Evolutionary conservation across 2,797 vertebrate genomes (phyloP), one percentile per base, ranked within the genome.

Genomic region (Choloepus didactylus): DNA sequence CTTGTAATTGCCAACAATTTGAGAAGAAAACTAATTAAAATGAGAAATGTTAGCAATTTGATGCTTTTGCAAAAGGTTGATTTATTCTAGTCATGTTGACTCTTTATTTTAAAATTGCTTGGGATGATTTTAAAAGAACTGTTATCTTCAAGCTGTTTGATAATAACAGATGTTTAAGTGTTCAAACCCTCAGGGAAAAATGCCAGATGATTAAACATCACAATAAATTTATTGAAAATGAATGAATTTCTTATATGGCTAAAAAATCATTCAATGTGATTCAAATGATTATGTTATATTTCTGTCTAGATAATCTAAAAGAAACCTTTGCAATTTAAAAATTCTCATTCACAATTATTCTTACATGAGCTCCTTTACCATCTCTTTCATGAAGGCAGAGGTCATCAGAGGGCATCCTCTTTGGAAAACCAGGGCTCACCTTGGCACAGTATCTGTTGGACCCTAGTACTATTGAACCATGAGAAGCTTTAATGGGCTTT

Each of bases 151-250:
- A 95, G 60, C 92, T 89, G 75, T 87, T 95, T 84, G 64, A 88
- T 92, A 89, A 84, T 93, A 94, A 86, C 91, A 97, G 96, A 95
- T 97, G 86, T 92, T 96, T 81, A 96, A 97, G 49, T 89, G 77
- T 72, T 93, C 87, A 95, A 94, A 91, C 9, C 69, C 44, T 92
- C 29, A 31, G 79, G 90, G 79, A 67, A 81, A 88, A 87, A 66
- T 75, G 75, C 9, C 38, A 93, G 76, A 93, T 94, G 84, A 96
- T 76, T 83, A 95, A 90, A 95, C 95, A 83, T 94, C 93, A 69
- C 67, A 91, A 80, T 91, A 93, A 92, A 94, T 94, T 83, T 82
- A 54, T 88, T 66, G 54, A 44, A 93, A 95, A 96, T 86, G 51
- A 67, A 59, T 62, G 38, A 85, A 95, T 69, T 94, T 87, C 6